These are phyloP conservation scores for Oedothorax gibbosus DNA, from an alignment of 1,140 invertebrate species.

Conservation along the genomic window DNA sequence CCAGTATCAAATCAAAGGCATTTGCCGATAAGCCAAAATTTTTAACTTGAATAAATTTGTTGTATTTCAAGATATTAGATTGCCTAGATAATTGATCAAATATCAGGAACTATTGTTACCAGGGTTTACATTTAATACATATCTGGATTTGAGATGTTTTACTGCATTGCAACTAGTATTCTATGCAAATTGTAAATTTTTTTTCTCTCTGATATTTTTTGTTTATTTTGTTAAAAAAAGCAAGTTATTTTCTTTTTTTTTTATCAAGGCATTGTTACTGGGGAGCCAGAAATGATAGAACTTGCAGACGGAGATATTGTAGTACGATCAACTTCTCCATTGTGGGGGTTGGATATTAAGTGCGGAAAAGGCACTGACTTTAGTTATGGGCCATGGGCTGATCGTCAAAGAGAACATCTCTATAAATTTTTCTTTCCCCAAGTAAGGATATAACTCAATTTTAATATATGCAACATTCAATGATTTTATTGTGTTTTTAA, in stretches of 20 bases:
- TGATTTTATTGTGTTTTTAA: no score
- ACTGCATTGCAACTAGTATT: neutral
- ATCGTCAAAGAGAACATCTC: slow-evolving; percentile 92
- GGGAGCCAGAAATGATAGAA: slow-evolving; percentile 89
- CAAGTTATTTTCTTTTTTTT: neutral
- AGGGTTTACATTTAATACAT: neutral
- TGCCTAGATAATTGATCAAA: neutral
- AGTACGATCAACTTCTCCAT: slow-evolving; percentile 85
- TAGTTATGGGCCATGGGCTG: slow-evolving; percentile 98
- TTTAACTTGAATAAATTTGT: neutral
- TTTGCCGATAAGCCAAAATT: no score
- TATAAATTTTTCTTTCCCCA: slow-evolving; percentile 97
- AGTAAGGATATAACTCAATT: slow-evolving; percentile 64
- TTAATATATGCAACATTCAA: no score
- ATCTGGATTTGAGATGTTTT: neutral
- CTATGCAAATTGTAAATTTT: neutral
- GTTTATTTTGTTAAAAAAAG: neutral
- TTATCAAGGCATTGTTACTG: slow-evolving; percentile 81
- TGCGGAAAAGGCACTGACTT: slow-evolving; percentile 98
- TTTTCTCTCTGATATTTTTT: neutral
- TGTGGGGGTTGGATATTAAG: slow-evolving; percentile 95
- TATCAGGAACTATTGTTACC: neutral
- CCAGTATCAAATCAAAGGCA: no score
- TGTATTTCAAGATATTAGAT: neutral
- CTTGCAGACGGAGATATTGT: slow-evolving; percentile 93